Conservation (phyloP, 2,113 vertebrate species). For the Laticauda colubrina region DNA sequence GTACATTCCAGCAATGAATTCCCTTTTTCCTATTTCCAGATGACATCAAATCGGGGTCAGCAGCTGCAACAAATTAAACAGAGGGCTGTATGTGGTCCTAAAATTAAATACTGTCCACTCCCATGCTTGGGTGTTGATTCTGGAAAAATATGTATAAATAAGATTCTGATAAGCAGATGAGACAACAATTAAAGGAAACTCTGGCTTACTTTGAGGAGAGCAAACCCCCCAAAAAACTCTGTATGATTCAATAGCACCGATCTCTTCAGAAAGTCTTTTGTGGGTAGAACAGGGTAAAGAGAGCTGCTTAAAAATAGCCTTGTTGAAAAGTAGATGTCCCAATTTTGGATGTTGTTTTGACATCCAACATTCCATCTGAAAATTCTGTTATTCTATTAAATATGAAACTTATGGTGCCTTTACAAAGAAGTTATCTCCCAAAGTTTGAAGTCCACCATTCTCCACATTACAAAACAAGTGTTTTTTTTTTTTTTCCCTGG, state of each 20-base stretch:
- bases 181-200: not conserved
- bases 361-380: not conserved
- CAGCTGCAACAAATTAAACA: not conserved
- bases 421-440: not conserved
- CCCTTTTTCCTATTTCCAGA: not conserved
- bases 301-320: not conserved
- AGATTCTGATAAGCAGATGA: not conserved
- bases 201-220: not conserved
- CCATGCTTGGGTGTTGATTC: not conserved
- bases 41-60: not conserved
- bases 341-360: not conserved
- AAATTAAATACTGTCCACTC: not conserved
- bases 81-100: not conserved
- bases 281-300: not conserved
- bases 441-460: not conserved
- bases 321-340: not conserved
- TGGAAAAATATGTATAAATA: not conserved
- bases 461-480: not conserved
- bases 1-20: too few relatives aligned
- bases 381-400: not conserved
- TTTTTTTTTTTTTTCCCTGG: not conserved
- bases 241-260: not conserved
- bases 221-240: too few relatives aligned
- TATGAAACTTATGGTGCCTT: not conserved
- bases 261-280: not conserved